These are phyloP conservation scores for Dendrocopos noguchii DNA, from an alignment of 2,113 vertebrate genomes.

Conservation along the genomic window DNA sequence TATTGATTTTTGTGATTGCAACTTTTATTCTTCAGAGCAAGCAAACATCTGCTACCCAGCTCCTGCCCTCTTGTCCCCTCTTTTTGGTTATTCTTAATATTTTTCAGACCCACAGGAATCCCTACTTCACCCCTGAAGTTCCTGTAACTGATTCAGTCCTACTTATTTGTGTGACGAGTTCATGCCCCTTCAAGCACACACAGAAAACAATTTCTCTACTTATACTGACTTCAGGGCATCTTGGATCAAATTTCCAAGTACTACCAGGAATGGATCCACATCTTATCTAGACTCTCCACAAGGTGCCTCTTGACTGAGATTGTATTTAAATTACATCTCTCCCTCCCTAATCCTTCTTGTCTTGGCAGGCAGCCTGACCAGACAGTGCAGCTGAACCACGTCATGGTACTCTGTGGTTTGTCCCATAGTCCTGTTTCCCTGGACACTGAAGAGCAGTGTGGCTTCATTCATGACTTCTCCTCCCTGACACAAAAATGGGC, in stretches of 20 bases:
- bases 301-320: background rate
- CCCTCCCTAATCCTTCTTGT: background rate
- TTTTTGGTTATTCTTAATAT: slow-evolving; percentile 46
- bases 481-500: background rate
- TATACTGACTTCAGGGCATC: background rate
- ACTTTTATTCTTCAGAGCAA: slow-evolving; percentile 60
- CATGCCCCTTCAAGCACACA: background rate
- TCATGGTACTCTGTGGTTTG: background rate
- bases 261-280: background rate
- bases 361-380: fast-evolving
- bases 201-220: slow-evolving; percentile 6
- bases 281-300: background rate
- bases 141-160: background rate
- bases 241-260: background rate
- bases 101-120: background rate
- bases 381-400: fast-evolving
- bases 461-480: background rate
- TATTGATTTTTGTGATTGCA: slow-evolving; percentile 61
- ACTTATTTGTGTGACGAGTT: background rate
- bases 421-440: background rate
- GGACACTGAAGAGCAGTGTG: fast-evolving
- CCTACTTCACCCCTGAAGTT: background rate
- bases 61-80: background rate
- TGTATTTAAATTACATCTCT: background rate
- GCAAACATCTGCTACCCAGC: background rate